Evolutionary conservation across 2,113 vertebrate genomes (phyloP).

Genomic region (Erpornis zantholeuca): DNA sequence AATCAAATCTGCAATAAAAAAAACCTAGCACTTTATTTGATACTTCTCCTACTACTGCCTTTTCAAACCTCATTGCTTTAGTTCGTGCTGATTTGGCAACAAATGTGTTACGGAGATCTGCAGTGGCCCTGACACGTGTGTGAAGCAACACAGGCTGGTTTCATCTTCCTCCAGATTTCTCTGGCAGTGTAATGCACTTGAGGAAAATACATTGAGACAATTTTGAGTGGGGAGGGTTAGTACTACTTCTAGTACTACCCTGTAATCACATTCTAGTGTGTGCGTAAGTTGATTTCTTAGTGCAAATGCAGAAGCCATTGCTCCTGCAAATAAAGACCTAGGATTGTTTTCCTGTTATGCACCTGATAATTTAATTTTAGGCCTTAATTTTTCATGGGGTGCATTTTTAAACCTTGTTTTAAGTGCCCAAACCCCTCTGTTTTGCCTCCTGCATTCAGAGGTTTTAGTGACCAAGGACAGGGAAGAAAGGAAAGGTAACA

Average conservation of each 20-base stretch:
- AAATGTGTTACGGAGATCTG: not conserved
- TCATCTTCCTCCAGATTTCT: not conserved
- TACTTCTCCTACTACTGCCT: not conserved
- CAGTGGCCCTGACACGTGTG: accelerated
- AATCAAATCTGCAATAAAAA: not conserved
- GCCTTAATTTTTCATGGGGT: not conserved
- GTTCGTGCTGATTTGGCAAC: not conserved
- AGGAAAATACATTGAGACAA: not conserved
- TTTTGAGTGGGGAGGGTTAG: not conserved
- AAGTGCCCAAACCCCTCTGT: not conserved
- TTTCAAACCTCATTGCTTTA: not conserved
- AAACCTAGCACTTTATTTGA: not conserved
- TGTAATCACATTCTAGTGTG: not conserved
- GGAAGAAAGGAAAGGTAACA: not conserved
- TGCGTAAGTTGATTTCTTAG: not conserved
- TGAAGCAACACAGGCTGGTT: not conserved
- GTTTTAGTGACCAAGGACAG: not conserved
- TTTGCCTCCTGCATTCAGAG: not conserved
- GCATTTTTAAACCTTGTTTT: not conserved
- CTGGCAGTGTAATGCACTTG: not conserved
- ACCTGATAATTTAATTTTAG: not conserved
- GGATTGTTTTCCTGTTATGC: not conserved
- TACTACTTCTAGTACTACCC: not conserved
- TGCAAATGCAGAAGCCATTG: not conserved
- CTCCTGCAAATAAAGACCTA: not conserved